Base-by-base conservation (phyloP, 2,113 vertebrate genomes). In the Perognathus longimembris region DNA sequence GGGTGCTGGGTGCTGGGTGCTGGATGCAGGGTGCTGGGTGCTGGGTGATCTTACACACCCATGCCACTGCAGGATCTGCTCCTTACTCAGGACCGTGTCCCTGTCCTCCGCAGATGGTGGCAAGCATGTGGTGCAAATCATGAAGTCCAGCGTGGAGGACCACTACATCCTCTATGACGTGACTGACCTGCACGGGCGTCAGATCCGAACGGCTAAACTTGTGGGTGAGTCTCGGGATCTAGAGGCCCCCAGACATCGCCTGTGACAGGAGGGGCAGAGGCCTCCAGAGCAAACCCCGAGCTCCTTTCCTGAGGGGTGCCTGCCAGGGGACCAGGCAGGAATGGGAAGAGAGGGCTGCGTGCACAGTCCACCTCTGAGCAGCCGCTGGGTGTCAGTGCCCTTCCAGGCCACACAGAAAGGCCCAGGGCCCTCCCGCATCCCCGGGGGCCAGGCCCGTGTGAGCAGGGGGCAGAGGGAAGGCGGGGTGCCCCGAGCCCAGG, bases 131-230 rank as follows among this genome's bases (percentile, higher is more conserved):
- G 3, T 85, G 11, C 4, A 8, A 28, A 1, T 91, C 30, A 1
- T 6, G 1, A 4, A 10, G 0, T 38, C 69, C 0, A 2, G 0
- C 0, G 11, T 5, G 5, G 3, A 4, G 7, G 85, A 8, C 40
- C 82, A 90, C 67, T 90, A 74, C 38, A 45, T 92, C 3, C 1
- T 95, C 0, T 79, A 63, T 71, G 45, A 82, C 0, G 73, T 63
- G 0, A 42, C 64, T 7, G 3, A 63, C 20, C 1, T 63, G 0
- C 1, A 4, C 0, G 69, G 42, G 0, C 7, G 7, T 26, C 6
- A 6, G 14, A 0, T 74, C 38, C 54, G 2, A 0, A 4, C 42
- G 18, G 94, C 36, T 0, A 77, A 88, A 7, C 94, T 96, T 8
- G 0, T 96, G 74, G 94, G 94, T 95, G 84, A 85, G 95, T 66